Evolutionary conservation across 2,797 vertebrate species (phyloP), one percentile per base, ranked within the genome.

Genomic region (Apodemus agrarius): DNA sequence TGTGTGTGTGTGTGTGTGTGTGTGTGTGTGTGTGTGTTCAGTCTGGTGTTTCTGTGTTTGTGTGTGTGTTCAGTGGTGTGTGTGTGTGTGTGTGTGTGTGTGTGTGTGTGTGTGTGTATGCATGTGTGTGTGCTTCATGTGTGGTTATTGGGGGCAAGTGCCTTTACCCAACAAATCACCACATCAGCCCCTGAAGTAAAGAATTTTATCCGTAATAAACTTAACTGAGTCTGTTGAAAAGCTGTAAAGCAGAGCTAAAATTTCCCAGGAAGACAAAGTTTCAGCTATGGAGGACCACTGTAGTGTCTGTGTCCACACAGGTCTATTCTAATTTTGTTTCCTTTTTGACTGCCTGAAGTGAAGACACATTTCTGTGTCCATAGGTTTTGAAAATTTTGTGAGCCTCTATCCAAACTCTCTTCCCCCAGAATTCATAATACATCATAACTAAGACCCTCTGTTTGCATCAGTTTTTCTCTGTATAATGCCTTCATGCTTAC

Each of bases 231-330:
- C 37, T 9, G 49, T 9, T 72, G 26, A 19, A 89, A 89, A 16
- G 1, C 21, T 34, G 4, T 88, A 89, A 95, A 89, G 31, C 17
- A 57, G 59, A 85, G 40, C 29, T 76, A 59, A 89, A 26, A 78
- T 95, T 81, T 80, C 43, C 31, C 31, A n/a, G 37, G 26, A 49
- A 93, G 40, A 61, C 8, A 90, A 93, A 88, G 63, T 76, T 93
- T 24, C 34, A 93, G 17, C 37, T 85, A 22, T 65, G 61, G 43
- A 91, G 29, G n/a, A 95, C 49, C 83, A 43, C 78, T 81, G 82
- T 52, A 43, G 59, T 52, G n/a, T n/a, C 31, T 91, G 65, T 84
- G 83, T 84, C 59, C n/a, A 76, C 19, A 89, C 16, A 49, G 24
- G 37, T 76, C 26, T 31, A 91, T 40, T 43, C 37, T 63, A 24